Conservation (phyloP, 2,888 invertebrate species). For the Euspilapteryx auroguttella region DNA sequence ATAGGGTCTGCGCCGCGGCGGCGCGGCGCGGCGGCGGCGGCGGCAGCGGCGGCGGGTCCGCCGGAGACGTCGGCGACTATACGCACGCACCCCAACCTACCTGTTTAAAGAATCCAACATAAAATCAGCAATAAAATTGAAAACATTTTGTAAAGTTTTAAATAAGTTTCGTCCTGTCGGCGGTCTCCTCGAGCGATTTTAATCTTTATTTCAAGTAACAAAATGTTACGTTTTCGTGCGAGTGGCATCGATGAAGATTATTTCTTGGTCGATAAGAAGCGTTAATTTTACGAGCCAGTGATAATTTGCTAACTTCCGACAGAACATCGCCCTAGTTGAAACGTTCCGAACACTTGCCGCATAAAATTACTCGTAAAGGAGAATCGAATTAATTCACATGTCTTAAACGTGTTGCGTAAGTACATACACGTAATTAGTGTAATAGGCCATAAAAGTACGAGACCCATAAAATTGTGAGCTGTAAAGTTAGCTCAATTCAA, state of each 20-base stretch:
- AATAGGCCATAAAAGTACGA: slow-evolving; percentile 2
- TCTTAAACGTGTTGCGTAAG: slow-evolving; percentile 5
- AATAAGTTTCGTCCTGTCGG: slow-evolving; percentile 42
- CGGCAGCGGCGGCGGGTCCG: too few relatives aligned
- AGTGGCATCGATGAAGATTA: slow-evolving; percentile 32
- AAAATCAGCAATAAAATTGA: slow-evolving; percentile 61
- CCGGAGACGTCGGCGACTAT: too few relatives aligned
- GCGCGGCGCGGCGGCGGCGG: too few relatives aligned
- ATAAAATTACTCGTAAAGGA: slow-evolving; percentile 37
- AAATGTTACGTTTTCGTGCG: slow-evolving; percentile 29
- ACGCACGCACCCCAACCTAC: slow-evolving; percentile 36
- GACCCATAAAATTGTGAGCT: neutral
- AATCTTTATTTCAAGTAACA: slow-evolving; percentile 20
- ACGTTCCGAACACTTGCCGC: slow-evolving; percentile 48
- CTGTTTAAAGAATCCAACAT: slow-evolving; percentile 57
- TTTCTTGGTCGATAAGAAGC: slow-evolving; percentile 57
- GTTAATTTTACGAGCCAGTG: slow-evolving; percentile 61
- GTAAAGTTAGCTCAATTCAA: neutral
- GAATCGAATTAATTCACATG: slow-evolving; percentile 21
- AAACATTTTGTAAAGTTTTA: slow-evolving; percentile 61
- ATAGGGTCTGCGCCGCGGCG: too few relatives aligned
- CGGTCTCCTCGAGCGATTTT: slow-evolving; percentile 22
- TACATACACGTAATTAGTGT: slow-evolving; percentile 4
- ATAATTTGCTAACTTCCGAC: slow-evolving; percentile 63
- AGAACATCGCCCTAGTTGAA: slow-evolving; percentile 51